Conservation (phyloP, 2,113 vertebrate genomes). For the Eubucco bourcierii region DNA sequence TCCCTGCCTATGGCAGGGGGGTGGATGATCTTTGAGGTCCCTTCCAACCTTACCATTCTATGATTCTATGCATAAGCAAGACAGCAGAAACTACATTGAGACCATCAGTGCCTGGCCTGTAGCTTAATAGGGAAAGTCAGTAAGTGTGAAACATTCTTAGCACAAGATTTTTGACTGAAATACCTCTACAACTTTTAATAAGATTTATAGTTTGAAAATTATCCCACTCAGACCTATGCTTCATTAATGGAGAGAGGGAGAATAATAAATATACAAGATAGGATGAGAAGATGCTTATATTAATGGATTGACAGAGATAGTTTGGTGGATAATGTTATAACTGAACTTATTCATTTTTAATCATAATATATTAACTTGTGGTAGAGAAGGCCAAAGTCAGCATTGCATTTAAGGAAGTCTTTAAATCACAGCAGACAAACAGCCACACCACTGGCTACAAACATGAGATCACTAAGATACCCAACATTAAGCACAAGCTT, state of each 20-base stretch:
- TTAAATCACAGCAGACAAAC: slow-evolving; percentile 46
- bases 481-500: not conserved
- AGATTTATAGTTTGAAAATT: not conserved
- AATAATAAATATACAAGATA: not conserved
- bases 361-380: slow-evolving; percentile 43
- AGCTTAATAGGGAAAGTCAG: not conserved
- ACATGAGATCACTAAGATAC: not conserved
- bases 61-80: not conserved
- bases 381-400: not conserved
- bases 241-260: not conserved
- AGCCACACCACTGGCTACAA: not conserved
- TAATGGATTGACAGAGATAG: not conserved
- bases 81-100: not conserved
- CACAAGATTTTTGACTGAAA: not conserved
- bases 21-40: too few species aligned
- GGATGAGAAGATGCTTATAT: not conserved
- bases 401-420: slow-evolving; percentile 37
- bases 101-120: not conserved
- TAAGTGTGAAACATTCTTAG: not conserved
- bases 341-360: slow-evolving; percentile 50
- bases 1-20: too few species aligned
- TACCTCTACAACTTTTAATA: not conserved
- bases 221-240: not conserved
- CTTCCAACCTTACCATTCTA: too few species aligned
- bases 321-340: not conserved